Percentiles rank a stretch among this genome's conserved stretches.
Conservation (phyloP, 2,888 invertebrate species). For the Melanophora roralis region DNA sequence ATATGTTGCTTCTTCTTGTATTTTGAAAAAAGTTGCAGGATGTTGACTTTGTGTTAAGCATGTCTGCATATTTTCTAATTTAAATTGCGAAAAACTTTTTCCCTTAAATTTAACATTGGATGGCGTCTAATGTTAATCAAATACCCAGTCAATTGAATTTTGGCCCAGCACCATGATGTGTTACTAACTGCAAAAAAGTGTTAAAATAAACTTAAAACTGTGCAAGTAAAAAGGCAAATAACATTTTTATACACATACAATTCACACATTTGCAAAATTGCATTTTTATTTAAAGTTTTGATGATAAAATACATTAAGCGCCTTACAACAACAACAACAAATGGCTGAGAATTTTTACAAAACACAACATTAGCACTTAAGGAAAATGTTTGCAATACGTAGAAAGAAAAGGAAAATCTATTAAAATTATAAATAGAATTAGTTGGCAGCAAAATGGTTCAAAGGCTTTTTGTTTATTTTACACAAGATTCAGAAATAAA, state of each 20-base stretch:
- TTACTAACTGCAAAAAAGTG: conserved; percentile 36
- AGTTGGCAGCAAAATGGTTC: conserved; percentile 10
- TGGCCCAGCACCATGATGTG: conserved; percentile 21
- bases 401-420: conserved; percentile 26
- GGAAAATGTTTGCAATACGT: neutral
- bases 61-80: conserved; percentile 14
- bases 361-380: neutral
- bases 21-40: neutral
- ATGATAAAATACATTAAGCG: neutral
- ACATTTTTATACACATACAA: no score
- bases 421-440: conserved; percentile 41
- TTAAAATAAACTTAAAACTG: neutral
- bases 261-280: no score
- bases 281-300: neutral
- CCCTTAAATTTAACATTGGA: neutral
- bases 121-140: conserved; percentile 44
- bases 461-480: conserved; percentile 18
- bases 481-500: neutral
- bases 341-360: neutral
- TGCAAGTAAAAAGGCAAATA: neutral
- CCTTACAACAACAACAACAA: neutral
- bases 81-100: conserved; percentile 14
- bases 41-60: conserved; percentile 3
- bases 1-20: no score
- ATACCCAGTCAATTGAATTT: conserved; percentile 19